These are phyloP conservation scores for Henricia sp. DNA, from an alignment of 53 echinoderm and acorn worm species.

Conservation along the genomic window DNA sequence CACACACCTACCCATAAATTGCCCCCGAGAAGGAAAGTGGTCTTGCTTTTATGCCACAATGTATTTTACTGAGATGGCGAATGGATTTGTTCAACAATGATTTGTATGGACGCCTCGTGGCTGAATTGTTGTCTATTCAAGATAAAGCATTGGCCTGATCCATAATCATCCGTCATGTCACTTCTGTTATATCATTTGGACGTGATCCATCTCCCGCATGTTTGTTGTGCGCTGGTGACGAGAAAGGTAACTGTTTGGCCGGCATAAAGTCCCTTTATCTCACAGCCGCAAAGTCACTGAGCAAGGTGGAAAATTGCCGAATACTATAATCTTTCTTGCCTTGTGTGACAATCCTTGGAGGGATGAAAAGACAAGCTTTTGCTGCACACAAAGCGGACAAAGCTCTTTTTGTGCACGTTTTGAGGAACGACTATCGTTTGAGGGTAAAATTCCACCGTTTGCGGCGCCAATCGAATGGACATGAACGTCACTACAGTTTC, in stretches of 20 bases:
- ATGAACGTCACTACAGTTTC: not conserved
- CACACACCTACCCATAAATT: not conserved
- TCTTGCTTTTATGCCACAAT: not conserved
- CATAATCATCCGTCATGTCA: slow-evolving; percentile 46
- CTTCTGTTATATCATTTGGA: not conserved
- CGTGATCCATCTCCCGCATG: slow-evolving; percentile 32
- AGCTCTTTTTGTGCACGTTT: slow-evolving; percentile 23
- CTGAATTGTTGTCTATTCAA: slow-evolving; percentile 15
- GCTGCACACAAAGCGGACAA: slow-evolving; percentile 35
- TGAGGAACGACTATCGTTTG: not conserved
- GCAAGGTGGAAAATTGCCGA: slow-evolving; percentile 58
- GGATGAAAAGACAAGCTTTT: slow-evolving; percentile 13
- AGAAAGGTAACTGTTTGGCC: slow-evolving; percentile 15
- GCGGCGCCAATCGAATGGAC: slow-evolving; percentile 38
- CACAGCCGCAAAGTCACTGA: slow-evolving; percentile 48
- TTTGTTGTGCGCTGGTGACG: not conserved
- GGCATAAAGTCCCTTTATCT: slow-evolving; percentile 29
- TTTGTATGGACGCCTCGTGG: slow-evolving; percentile 13
- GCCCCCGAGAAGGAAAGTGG: not conserved
- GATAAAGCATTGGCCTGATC: slow-evolving; percentile 1
- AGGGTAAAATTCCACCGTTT: slow-evolving; percentile 23
- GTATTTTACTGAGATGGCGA: not conserved
- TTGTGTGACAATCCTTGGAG: slow-evolving; percentile 44
- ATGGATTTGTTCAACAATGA: not conserved
- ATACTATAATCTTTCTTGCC: slow-evolving; percentile 48